These are phyloP conservation scores for Hestina assimilis DNA, from an alignment of 1,140 invertebrate genomes.

Conservation along the genomic window DNA sequence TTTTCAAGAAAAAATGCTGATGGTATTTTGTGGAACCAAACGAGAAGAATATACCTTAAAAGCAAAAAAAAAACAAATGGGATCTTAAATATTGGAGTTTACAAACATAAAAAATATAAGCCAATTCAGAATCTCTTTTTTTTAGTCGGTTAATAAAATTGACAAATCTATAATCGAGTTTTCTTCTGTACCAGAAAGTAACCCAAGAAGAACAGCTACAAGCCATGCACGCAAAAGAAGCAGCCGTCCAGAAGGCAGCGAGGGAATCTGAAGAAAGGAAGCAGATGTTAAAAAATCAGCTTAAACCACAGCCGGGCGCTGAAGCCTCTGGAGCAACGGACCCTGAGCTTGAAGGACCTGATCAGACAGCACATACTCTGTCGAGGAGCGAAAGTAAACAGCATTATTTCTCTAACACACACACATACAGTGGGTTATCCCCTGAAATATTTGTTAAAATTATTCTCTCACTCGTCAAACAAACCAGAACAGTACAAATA, in stretches of 20 bases:
- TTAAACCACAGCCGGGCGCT: conserved; percentile 56
- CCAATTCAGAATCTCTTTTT: neutral
- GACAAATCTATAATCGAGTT: neutral
- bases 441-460: too few relatives aligned
- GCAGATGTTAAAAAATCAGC: conserved; percentile 43
- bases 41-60: too few relatives aligned
- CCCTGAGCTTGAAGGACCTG: conserved; percentile 61
- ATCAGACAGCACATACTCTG: conserved; percentile 59
- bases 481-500: too few relatives aligned
- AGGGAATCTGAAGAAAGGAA: conserved; percentile 59
- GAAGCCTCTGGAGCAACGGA: conserved; percentile 49
- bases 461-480: too few relatives aligned
- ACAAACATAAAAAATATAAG: too few relatives aligned
- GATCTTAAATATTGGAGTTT: too few relatives aligned
- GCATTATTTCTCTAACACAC: neutral
- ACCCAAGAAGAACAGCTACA: conserved; percentile 54
- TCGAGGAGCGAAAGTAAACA: conserved; percentile 57
- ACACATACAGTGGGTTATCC: too few relatives aligned
- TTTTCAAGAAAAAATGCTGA: too few relatives aligned
- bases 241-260: conserved; percentile 49
- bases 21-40: too few relatives aligned
- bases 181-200: conserved; percentile 44
- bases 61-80: too few relatives aligned
- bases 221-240: conserved; percentile 58
- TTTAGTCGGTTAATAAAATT: too few relatives aligned